Percentiles rank a stretch among this genome's conserved stretches.
phyloP scores from a whole-genome alignment of 2,113 vertebrate species.

The Lipophrys pholis region DNA sequence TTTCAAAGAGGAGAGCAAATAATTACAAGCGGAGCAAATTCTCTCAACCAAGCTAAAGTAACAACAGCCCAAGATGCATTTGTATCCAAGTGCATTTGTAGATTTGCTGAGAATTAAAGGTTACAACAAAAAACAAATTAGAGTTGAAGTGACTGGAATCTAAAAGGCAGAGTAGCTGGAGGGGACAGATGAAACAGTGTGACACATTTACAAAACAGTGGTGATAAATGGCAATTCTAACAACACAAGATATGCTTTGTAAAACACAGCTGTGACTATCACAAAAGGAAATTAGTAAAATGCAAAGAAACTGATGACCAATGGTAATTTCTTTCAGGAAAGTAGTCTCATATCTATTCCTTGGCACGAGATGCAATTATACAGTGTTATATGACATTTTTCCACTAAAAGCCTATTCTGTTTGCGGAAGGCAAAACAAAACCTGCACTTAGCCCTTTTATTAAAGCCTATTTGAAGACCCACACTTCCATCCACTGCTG shows the following conservation, averaged over 20 bases:
- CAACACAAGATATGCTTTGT: constrained; percentile 3
- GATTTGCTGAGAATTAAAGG: constrained; percentile 29
- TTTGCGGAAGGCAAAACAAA: neutral
- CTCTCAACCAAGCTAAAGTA: constrained; percentile 54
- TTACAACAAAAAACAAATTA: constrained; percentile 36
- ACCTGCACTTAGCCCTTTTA: constrained; percentile 8
- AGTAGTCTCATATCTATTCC: constrained; percentile 12
- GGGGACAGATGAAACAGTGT: constrained; percentile 14
- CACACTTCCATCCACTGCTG: constrained; percentile 1
- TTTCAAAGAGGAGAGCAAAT: constrained; percentile 24
- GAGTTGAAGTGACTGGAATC: constrained; percentile 39
- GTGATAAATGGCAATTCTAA: constrained; percentile 37
- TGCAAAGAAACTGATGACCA: neutral
- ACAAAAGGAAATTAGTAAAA: constrained; percentile 6
- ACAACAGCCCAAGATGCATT: constrained; percentile 60
- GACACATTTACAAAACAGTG: constrained; percentile 57
- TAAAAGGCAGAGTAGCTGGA: constrained; percentile 34
- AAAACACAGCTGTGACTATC: constrained; percentile 18
- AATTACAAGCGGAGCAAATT: constrained; percentile 50
- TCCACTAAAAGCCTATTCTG: neutral
- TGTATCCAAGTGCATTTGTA: constrained; percentile 49
- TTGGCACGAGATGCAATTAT: constrained; percentile 8
- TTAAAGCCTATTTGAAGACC: constrained; percentile 31
- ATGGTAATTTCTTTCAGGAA: constrained; percentile 16
- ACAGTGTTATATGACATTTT: neutral